Conservation (phyloP, 2,113 vertebrate species). For the Syngnathus typhle region DNA sequence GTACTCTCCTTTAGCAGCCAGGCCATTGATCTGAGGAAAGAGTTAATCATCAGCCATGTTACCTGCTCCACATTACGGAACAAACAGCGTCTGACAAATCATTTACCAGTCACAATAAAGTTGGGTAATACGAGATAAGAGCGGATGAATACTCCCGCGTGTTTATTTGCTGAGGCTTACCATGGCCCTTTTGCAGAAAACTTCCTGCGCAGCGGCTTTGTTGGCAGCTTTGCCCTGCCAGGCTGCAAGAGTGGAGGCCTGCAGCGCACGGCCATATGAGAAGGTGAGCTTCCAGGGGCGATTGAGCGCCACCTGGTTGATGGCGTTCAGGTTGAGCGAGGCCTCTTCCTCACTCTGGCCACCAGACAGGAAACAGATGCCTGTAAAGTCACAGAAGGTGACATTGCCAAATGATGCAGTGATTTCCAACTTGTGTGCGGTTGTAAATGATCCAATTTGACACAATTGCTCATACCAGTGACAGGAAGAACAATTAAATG, state of each 20-base stretch:
- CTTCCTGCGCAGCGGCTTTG: slow-evolving; percentile 82
- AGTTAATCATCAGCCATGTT: slow-evolving; percentile 61
- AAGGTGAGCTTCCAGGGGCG: slow-evolving; percentile 94
- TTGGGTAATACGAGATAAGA: slow-evolving; percentile 22
- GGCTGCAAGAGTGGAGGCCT: slow-evolving; percentile 87
- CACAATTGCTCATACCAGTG: too few relatives aligned
- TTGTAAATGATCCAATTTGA: background rate
- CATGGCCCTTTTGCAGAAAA: slow-evolving; percentile 83
- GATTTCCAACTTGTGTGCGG: background rate
- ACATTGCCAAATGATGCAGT: background rate
- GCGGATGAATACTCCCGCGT: background rate
- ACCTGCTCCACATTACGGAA: slow-evolving; percentile 12
- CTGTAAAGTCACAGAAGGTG: slow-evolving; percentile 55
- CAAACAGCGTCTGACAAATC: slow-evolving; percentile 23
- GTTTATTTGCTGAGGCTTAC: slow-evolving; percentile 51
- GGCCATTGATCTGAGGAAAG: slow-evolving; percentile 80
- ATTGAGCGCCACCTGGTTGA: slow-evolving; percentile 83
- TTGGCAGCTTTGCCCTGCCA: slow-evolving; percentile 86
- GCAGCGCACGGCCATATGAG: slow-evolving; percentile 90
- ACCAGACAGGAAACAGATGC: slow-evolving; percentile 95
- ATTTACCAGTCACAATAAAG: slow-evolving; percentile 37
- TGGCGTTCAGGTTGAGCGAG: slow-evolving; percentile 87
- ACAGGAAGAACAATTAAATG: too few relatives aligned
- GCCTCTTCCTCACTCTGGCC: slow-evolving; percentile 98
- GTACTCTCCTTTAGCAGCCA: slow-evolving; percentile 88